These are phyloP conservation scores for Paramormyrops hopkinsi DNA, from an alignment of 2,797 vertebrate species.

Conservation along the genomic window DNA sequence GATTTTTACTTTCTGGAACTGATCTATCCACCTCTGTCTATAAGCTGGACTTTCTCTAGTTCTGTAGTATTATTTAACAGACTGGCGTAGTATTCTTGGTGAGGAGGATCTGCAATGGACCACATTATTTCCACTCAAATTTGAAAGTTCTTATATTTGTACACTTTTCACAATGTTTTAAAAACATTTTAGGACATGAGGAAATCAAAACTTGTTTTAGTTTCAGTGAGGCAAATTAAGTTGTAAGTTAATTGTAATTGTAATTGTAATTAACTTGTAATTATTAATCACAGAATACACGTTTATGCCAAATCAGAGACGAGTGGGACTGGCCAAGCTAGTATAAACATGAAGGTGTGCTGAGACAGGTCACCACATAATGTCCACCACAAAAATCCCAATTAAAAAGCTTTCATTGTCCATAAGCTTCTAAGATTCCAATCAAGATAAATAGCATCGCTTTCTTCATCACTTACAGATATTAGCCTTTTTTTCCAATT, in stretches of 20 bases:
- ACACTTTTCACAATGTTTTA: not conserved
- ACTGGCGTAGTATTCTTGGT: not conserved
- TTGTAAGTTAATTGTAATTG: not conserved
- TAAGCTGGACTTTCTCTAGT: not conserved
- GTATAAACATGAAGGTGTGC: not conserved
- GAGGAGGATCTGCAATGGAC: not conserved
- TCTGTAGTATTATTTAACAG: not conserved
- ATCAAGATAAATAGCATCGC: not conserved
- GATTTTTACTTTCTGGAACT: not conserved
- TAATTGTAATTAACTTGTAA: not conserved
- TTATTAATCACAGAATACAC: not conserved
- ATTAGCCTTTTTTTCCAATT: not conserved
- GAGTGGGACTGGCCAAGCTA: not conserved
- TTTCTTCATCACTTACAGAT: not conserved
- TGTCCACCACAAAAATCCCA: not conserved
- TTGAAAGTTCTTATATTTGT: not conserved
- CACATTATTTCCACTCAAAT: not conserved
- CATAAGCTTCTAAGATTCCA: not conserved
- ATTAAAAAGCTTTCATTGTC: not conserved
- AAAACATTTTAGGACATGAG: not conserved
- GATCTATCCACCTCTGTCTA: not conserved
- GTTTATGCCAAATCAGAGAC: not conserved
- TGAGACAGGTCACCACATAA: not conserved
- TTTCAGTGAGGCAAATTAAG: not conserved
- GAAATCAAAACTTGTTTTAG: not conserved